phyloP scores from a whole-genome alignment of 2,113 vertebrate genomes.

The Perognathus longimembris region DNA sequence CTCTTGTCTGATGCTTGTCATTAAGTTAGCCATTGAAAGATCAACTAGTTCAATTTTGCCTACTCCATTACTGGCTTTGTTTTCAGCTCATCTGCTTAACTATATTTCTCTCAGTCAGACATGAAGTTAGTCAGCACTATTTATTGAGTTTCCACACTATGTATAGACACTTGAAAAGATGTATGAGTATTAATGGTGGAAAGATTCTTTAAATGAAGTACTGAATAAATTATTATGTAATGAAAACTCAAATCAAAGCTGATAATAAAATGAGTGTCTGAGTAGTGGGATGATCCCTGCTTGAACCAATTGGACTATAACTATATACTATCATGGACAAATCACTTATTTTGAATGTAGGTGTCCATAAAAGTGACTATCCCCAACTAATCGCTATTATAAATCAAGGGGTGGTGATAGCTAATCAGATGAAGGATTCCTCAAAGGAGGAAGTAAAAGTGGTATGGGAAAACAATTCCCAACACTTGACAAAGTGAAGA shows the following conservation, averaged over 20 bases:
- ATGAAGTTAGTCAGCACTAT: constrained; percentile 51
- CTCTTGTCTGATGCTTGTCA: neutral
- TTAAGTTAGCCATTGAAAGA: constrained; percentile 1
- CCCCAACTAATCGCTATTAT: constrained; percentile 32
- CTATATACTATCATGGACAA: constrained; percentile 46
- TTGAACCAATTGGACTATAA: constrained; percentile 63
- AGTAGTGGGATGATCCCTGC: neutral
- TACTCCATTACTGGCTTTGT: neutral
- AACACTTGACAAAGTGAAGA: neutral
- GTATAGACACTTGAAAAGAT: constrained; percentile 66
- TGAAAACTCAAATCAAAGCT: constrained; percentile 76
- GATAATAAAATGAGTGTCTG: constrained; percentile 63
- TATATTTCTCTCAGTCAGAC: constrained; percentile 37
- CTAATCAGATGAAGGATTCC: constrained; percentile 56
- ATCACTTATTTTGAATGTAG: constrained; percentile 44
- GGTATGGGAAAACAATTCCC: neutral
- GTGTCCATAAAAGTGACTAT: constrained; percentile 55
- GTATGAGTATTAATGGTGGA: neutral
- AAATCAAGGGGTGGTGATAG: constrained; percentile 67
- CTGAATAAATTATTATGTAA: constrained; percentile 78
- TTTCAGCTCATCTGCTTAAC: neutral
- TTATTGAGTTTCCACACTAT: constrained; percentile 51
- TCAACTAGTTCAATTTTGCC: neutral
- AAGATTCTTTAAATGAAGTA: constrained; percentile 35
- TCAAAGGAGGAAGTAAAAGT: neutral